phyloP scores from a whole-genome alignment of 2,888 invertebrate genomes.

The Diarsia brunnea region DNA sequence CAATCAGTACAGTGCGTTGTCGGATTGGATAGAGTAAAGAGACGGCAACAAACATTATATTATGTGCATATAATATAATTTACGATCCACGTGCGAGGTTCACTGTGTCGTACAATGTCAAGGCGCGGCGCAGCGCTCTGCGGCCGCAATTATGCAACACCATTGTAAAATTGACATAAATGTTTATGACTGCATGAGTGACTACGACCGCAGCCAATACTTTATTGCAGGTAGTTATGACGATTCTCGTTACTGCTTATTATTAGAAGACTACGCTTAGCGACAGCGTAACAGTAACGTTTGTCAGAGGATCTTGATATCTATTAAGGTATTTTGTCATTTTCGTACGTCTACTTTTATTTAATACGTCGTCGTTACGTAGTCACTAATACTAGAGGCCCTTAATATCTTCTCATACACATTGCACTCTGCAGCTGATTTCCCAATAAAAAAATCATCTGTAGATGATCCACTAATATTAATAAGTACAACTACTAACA shows the following conservation, averaged over 20 bases:
- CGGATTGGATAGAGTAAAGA: slow-evolving; percentile 50
- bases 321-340: not conserved
- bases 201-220: slow-evolving; percentile 66
- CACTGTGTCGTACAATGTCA: slow-evolving; percentile 88
- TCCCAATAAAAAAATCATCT: not conserved
- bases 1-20: slow-evolving; percentile 33
- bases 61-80: slow-evolving; percentile 78
- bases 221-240: slow-evolving; percentile 63
- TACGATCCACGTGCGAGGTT: slow-evolving; percentile 87
- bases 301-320: not conserved
- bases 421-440: not conserved
- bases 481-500: not conserved
- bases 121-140: slow-evolving; percentile 79
- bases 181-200: slow-evolving; percentile 77
- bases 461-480: not conserved
- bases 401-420: not conserved
- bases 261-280: slow-evolving; percentile 14
- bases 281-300: not conserved
- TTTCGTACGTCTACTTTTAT: no score
- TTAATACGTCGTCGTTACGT: not conserved
- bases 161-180: slow-evolving; percentile 87
- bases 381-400: not conserved
- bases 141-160: slow-evolving; percentile 83
- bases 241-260: slow-evolving; percentile 55
- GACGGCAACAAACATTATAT: slow-evolving; percentile 57